Conservation (phyloP, 2,888 invertebrate genomes). For the Drosophila tripunctata region DNA sequence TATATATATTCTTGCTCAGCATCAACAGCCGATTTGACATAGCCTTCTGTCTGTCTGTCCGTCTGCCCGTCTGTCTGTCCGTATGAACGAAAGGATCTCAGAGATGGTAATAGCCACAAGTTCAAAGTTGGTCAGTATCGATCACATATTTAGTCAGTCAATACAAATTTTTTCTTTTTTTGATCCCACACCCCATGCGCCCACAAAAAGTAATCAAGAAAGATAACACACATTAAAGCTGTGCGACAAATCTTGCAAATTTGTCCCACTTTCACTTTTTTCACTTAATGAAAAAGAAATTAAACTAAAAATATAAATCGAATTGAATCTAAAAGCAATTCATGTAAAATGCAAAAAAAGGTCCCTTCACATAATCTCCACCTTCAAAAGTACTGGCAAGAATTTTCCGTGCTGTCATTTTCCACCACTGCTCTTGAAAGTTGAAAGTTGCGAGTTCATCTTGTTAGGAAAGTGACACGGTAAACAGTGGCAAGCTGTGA, state of each 20-base stretch:
- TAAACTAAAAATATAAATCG: background rate
- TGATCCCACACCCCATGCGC: too few species aligned
- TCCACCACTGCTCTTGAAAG: background rate
- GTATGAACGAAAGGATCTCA: too few species aligned
- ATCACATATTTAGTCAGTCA: too few species aligned
- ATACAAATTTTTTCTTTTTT: too few species aligned
- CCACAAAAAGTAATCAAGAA: slow-evolving; percentile 3
- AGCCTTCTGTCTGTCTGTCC: too few species aligned
- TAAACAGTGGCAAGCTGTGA: slow-evolving; percentile 52
- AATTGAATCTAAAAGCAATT: background rate
- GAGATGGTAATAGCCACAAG: too few species aligned
- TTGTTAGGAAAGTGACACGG: slow-evolving; percentile 21
- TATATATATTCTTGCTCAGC: too few species aligned
- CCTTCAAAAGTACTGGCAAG: background rate
- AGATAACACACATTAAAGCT: background rate
- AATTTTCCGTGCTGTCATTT: background rate
- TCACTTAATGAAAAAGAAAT: background rate
- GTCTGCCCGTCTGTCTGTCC: too few species aligned
- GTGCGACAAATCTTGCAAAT: too few species aligned
- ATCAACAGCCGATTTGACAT: too few species aligned
- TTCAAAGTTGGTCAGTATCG: too few species aligned
- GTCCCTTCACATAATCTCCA: slow-evolving; percentile 5
- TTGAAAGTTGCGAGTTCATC: background rate
- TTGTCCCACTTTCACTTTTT: background rate
- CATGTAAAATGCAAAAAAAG: background rate